phyloP scores from a whole-genome alignment of 1,140 invertebrate species.

The Yoshiicerus persimilis region DNA sequence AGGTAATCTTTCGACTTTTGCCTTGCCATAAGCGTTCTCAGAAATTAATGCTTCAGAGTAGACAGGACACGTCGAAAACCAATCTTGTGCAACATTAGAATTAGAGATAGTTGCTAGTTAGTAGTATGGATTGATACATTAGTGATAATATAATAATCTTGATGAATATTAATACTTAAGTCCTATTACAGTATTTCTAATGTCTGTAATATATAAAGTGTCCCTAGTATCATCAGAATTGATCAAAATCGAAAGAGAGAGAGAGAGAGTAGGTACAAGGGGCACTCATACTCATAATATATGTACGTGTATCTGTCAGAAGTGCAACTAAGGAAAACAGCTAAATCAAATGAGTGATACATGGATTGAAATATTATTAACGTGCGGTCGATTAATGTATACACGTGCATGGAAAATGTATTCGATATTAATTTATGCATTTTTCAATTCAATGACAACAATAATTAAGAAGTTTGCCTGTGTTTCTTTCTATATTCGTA shows the following conservation, averaged over 20 bases:
- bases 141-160: background rate
- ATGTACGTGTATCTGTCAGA: too few relatives aligned
- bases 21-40: background rate
- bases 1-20: background rate
- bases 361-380: background rate
- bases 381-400: background rate
- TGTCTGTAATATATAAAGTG: background rate
- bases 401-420: background rate
- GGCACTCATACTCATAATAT: background rate
- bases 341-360: background rate
- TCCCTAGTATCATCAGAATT: background rate
- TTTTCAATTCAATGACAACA: background rate
- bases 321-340: too few relatives aligned
- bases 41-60: background rate
- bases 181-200: background rate
- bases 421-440: background rate
- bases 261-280: background rate
- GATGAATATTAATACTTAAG: background rate
- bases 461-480: background rate
- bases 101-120: background rate
- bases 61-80: background rate
- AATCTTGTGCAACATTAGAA: background rate
- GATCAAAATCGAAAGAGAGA: background rate
- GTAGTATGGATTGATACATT: background rate
- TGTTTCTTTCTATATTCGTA: background rate